A percentile compares a stretch with the other conserved stretches of the same genome.
phyloP scores from a whole-genome alignment of 23 tunicate genomes.

The Aplidium turbinatum region DNA sequence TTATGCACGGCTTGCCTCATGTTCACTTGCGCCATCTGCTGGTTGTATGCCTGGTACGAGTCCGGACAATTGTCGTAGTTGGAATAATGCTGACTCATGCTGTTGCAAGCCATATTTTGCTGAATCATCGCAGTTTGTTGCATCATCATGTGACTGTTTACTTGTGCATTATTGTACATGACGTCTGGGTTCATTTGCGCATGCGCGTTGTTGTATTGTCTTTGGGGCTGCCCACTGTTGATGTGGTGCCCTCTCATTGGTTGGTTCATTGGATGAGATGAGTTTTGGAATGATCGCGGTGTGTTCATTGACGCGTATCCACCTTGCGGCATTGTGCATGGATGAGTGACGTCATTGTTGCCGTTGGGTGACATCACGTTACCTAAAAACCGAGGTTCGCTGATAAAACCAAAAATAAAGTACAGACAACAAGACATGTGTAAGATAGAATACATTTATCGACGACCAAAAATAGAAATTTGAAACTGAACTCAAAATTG shows the following conservation, averaged over 20 bases:
- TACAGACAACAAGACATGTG: too few species aligned
- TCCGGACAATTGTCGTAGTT: neutral
- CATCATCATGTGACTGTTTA: neutral
- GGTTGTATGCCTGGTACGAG: neutral
- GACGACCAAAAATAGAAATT: too few species aligned
- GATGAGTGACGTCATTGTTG: neutral
- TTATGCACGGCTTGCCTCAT: slow-evolving; percentile 1
- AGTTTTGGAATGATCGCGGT: slow-evolving; percentile 8
- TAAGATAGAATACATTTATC: too few species aligned
- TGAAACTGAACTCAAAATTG: too few species aligned
- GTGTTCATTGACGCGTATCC: slow-evolving; percentile 7
- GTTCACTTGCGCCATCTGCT: neutral
- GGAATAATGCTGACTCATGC: neutral
- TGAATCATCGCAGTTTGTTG: neutral
- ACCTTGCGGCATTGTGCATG: neutral
- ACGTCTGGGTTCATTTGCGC: neutral
- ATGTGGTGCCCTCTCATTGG: slow-evolving; percentile 10
- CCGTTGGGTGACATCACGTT: slow-evolving; percentile 12
- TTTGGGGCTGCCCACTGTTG: neutral
- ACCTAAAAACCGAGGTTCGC: too few species aligned
- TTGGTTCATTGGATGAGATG: neutral
- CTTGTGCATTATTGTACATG: neutral
- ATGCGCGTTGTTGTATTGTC: neutral
- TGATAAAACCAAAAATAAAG: too few species aligned
- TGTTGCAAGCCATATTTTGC: neutral